Evolutionary conservation across 2,113 vertebrate genomes (phyloP).

Genomic region (Gallinago paraguaiae): DNA sequence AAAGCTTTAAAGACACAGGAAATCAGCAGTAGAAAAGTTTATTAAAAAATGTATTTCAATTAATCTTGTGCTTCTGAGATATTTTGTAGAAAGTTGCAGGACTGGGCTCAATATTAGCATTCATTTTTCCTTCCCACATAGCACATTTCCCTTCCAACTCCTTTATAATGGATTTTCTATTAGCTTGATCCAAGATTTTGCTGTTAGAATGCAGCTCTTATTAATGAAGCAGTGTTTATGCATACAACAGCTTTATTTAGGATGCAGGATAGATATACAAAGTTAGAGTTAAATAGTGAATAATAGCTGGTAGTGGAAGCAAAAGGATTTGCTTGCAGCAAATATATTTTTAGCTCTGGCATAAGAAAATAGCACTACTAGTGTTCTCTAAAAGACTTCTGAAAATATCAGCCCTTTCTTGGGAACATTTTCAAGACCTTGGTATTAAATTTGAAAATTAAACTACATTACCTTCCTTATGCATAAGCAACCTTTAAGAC

Average conservation of each 20-base stretch:
- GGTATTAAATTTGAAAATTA: conserved; percentile 22
- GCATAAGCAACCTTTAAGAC: conserved; percentile 12
- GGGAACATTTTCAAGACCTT: background rate
- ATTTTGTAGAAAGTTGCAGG: background rate
- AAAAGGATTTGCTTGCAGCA: background rate
- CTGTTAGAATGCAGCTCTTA: background rate
- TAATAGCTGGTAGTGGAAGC: background rate
- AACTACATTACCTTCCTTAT: background rate
- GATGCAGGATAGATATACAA: background rate
- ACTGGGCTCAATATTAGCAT: background rate
- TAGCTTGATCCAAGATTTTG: background rate
- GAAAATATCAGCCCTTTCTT: conserved; percentile 32
- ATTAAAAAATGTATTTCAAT: background rate
- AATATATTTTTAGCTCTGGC: background rate
- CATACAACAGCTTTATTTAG: background rate
- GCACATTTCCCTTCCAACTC: background rate
- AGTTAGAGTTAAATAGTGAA: background rate
- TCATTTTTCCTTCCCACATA: background rate
- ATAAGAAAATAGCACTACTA: background rate
- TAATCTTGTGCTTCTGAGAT: background rate
- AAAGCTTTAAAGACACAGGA: background rate
- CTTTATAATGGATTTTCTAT: background rate
- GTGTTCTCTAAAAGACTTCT: background rate
- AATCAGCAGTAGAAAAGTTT: background rate
- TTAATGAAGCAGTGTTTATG: background rate